Conservation (phyloP, 2,888 invertebrate species). For the Pseudococcus longispinus region DNA sequence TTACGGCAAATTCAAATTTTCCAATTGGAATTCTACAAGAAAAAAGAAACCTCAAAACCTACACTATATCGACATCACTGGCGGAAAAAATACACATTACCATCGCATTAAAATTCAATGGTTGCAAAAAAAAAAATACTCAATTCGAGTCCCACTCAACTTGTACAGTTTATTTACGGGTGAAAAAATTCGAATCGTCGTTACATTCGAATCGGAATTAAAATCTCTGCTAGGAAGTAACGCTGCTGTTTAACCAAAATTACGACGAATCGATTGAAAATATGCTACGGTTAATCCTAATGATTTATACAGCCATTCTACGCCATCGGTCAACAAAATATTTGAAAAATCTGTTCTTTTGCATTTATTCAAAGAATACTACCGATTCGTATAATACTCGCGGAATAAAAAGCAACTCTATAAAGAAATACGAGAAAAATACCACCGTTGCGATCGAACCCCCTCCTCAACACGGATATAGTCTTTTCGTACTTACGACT, state of each 20-base stretch:
- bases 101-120: constrained; percentile 19
- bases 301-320: neutral
- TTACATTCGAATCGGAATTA: constrained; percentile 8
- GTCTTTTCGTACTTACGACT: neutral
- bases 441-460: neutral
- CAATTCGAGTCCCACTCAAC: neutral
- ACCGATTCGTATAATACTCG: neutral
- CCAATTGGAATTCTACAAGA: neutral
- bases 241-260: neutral
- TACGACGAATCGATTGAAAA: neutral
- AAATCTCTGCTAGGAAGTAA: neutral
- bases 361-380: neutral
- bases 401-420: neutral
- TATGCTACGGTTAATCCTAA: neutral
- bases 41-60: neutral
- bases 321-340: constrained; percentile 11
- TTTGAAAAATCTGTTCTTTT: neutral
- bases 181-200: neutral
- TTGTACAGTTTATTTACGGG: constrained; percentile 15
- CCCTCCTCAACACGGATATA: neutral
- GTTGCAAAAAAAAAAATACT: constrained; percentile 23
- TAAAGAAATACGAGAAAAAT: neutral
- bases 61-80: neutral
- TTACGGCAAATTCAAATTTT: neutral
- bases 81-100: constrained; percentile 8